Base-by-base conservation (phyloP, 2,888 invertebrate species). In the Catonia carolina region DNA sequence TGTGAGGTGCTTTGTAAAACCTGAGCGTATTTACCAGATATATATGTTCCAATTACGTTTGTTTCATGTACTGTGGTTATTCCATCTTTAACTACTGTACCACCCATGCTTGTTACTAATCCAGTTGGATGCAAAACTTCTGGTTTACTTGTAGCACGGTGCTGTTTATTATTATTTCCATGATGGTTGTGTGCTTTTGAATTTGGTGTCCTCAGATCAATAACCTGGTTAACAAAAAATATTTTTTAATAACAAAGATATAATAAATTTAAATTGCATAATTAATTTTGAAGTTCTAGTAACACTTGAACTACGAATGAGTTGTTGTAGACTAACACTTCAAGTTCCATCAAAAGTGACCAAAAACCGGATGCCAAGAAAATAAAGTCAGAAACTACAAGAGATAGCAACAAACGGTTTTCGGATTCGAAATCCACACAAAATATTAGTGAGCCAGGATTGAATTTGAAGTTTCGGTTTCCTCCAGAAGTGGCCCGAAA, bases 11-110 rank as follows among this genome's bases (percentile, higher is more conserved):
- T 89, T 68, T 89, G 89, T 27, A 91, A 74, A 8, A 88, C 63
- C 62, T 92, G 91, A 2, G 91, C 90, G 71, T 92, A 91, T 74
- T 91, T 91, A 36, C 89, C 89, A 49, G 86, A 85, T 67, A 91
- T 88, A 69, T 85, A 88, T 2, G 92, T 90, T 22, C 92, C 66
- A 88, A 91, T 86, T n/a, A 92, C 89, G 69, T 86, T 88, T 1
- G 91, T 90, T 73, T 91, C 90, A 69, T 89, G 88, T 5, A 91
- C 82, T 0, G 90, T 90, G 4, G 90, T 90, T 2, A 84, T 74
- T 1, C 90, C 90, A 67, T 89, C 88, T 69, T 85, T 85, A 3
- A 90, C 84, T 56, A 88, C 81, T 4, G 88, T 90, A 18, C 90
- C 92, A 41, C 89, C 89, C 52, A 91, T 77, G 67, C 86, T 89